These are phyloP conservation scores for Agrypnus murinus DNA, from an alignment of 2,888 invertebrate genomes.

Conservation along the genomic window DNA sequence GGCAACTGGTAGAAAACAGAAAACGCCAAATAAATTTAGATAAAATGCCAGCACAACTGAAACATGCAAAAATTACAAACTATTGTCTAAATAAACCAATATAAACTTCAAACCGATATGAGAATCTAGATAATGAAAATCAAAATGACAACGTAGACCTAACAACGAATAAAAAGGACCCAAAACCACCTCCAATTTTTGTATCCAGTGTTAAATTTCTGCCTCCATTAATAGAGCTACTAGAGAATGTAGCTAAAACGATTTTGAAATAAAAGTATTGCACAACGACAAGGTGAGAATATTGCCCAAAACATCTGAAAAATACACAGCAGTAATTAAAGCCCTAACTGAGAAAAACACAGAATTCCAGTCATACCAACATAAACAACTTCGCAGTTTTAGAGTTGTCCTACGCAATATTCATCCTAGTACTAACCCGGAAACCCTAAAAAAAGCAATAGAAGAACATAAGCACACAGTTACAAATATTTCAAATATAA, in stretches of 20 bases:
- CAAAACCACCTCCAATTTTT: too few species aligned
- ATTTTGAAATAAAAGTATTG: constrained; percentile 17
- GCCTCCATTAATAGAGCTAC: constrained; percentile 5
- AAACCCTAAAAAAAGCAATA: constrained; percentile 19
- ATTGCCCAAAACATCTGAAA: constrained; percentile 10
- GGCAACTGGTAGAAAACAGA: neutral
- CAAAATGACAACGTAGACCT: neutral
- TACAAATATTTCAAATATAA: constrained; percentile 26
- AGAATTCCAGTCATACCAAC: constrained; percentile 22
- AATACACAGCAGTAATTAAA: constrained; percentile 13
- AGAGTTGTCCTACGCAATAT: constrained; percentile 8
- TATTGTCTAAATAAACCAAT: neutral
- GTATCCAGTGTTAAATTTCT: constrained; percentile 26
- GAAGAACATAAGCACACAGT: constrained; percentile 22
- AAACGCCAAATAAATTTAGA: neutral
- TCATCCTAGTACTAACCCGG: neutral
- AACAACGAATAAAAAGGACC: constrained; percentile 21
- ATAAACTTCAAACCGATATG: constrained; percentile 21
- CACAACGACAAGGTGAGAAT: constrained; percentile 27
- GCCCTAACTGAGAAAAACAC: constrained; percentile 25
- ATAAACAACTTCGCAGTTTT: neutral
- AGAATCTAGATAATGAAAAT: constrained; percentile 7
- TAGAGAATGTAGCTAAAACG: constrained; percentile 2
- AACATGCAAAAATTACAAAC: too few species aligned
- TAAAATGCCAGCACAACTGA: neutral